Evolutionary conservation across 1,140 invertebrate genomes (phyloP), one percentile per base, ranked within the genome.

Genomic region (Heterodera carotae): DNA sequence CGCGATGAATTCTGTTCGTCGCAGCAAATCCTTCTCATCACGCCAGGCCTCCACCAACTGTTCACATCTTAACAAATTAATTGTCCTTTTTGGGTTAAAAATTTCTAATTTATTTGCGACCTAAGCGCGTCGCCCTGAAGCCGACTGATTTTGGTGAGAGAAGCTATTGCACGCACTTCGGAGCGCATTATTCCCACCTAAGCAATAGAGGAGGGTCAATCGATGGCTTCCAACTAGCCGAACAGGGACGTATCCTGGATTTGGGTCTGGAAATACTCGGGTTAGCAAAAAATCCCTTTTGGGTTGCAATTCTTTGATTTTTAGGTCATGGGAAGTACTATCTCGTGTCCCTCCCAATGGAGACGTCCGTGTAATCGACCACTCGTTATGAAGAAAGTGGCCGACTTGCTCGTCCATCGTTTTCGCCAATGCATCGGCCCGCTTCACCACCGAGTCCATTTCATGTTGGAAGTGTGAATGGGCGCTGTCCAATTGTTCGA

Each of bases 401-500:
- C n/a, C n/a, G n/a, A n/a, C n/a, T n/a, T 59, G 59, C 33, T 74
- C 56, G 27, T 74, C 25, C 48, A 74, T 64, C 27, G 36, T 70
- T 22, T 59, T 36, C 6, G 70, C 81, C 33, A 82, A 31, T 81
- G 80, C 12, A 8, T 82, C 64, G 2, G 82, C 80, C 25, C 82
- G 80, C 36, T 70, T 53, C 6, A 86, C 39, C 6, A 84, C 84
- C 31, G 72, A 31, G 64, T 74, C 72, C 72, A 74, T 74, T 34
- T 56, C 39, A 34, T 68, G 59, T 81, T 69, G 59, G 62, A 83
- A 74, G n/a, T 73, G 39, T 10, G 69, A 70, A 71, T 74, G 72
- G 29, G 72, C 69, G n/a, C 33, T 59, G 75, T 86, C 82, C 12
- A 86, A 71, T 8, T 80, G 69, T 71, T 86, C 85, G 34, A 86